phyloP scores from a whole-genome alignment of 2,113 vertebrate genomes.

The Nesoenas mayeri region DNA sequence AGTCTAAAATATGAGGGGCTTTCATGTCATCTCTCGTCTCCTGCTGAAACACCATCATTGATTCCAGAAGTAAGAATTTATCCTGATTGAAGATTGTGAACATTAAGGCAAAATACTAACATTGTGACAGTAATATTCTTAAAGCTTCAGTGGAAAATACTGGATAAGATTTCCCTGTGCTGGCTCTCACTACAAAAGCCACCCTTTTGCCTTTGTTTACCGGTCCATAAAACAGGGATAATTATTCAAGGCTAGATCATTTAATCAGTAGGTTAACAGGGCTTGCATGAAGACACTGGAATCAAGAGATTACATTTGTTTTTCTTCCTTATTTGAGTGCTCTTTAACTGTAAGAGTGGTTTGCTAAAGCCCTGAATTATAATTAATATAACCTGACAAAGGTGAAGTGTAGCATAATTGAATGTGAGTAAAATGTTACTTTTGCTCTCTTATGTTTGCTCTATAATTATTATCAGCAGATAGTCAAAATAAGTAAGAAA shows the following conservation, averaged over 20 bases:
- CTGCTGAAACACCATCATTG: not conserved
- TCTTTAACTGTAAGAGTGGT: not conserved
- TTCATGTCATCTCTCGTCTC: not conserved
- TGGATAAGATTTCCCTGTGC: not conserved
- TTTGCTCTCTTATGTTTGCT: not conserved
- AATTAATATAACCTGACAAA: constrained; percentile 21
- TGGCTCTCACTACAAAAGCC: not conserved
- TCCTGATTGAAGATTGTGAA: not conserved
- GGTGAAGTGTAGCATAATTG: not conserved
- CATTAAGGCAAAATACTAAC: not conserved
- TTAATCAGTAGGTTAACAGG: not conserved
- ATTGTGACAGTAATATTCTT: not conserved
- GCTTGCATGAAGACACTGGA: not conserved
- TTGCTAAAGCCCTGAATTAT: not conserved
- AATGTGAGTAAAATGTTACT: not conserved
- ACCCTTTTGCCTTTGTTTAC: not conserved
- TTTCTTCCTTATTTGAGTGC: not conserved
- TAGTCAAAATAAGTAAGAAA: not conserved
- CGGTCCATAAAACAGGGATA: not conserved
- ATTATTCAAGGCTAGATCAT: not conserved
- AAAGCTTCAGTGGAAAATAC: not conserved
- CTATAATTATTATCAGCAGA: not conserved
- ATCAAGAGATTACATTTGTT: not conserved
- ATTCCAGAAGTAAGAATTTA: not conserved
- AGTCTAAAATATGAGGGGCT: not conserved